phyloP scores from a whole-genome alignment of 1,140 invertebrate genomes.

The Chrysomallon squamiferum region DNA sequence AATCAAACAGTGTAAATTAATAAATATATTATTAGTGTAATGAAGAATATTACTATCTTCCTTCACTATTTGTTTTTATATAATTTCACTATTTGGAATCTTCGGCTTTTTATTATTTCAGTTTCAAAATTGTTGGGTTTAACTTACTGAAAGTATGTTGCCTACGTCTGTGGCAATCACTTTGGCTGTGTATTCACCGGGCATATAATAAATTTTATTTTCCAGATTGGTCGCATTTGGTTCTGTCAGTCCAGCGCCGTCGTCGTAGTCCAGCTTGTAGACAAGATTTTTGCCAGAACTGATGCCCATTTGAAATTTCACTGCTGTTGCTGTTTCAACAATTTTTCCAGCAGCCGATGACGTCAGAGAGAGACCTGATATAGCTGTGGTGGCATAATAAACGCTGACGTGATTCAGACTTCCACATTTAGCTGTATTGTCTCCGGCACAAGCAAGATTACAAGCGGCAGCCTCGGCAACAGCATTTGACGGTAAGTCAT shows the following conservation, averaged over 20 bases:
- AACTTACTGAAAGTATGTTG: constrained; percentile 31
- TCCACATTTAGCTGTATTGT: constrained; percentile 24
- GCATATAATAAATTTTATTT: constrained; percentile 18
- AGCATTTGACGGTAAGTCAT: not conserved
- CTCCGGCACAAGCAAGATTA: constrained; percentile 25
- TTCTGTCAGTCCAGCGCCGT: constrained; percentile 26
- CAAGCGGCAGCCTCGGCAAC: constrained; percentile 11
- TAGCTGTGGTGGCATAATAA: constrained; percentile 24
- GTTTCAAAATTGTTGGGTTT: no score
- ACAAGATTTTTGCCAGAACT: constrained; percentile 9
- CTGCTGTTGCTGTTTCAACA: constrained; percentile 4
- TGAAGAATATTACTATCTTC: no score
- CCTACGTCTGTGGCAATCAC: constrained; percentile 31
- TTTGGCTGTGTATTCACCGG: constrained; percentile 29
- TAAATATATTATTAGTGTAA: no score
- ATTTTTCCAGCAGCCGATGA: not conserved
- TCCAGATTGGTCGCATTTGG: constrained; percentile 34
- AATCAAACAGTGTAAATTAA: no score
- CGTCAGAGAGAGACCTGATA: constrained; percentile 26
- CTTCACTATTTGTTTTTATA: no score
- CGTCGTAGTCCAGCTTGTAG: constrained; percentile 40
- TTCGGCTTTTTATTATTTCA: no score
- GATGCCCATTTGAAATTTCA: constrained; percentile 17
- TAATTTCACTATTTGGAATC: no score
- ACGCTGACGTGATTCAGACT: constrained; percentile 31